A percentile compares a stretch with the other conserved stretches of the same genome.
Evolutionary conservation across 2,888 invertebrate genomes (phyloP).

Genomic region (Electrophaes corylata): DNA sequence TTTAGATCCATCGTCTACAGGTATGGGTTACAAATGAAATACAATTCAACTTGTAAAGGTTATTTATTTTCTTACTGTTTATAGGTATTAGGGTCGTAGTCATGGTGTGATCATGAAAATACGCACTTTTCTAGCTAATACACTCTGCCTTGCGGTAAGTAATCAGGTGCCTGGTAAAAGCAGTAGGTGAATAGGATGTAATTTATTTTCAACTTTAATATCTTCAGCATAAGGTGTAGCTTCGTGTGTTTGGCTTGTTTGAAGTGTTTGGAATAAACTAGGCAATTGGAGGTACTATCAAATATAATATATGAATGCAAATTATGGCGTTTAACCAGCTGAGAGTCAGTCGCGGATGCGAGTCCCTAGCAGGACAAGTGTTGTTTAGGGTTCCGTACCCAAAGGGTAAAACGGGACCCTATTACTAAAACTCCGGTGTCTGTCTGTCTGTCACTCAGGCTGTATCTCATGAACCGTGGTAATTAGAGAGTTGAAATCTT

Average conservation of each 20-base stretch:
- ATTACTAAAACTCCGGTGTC: too few species aligned
- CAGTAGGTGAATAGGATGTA: slow-evolving; percentile 5
- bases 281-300: neutral
- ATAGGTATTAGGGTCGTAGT: slow-evolving; percentile 69
- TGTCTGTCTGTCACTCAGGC: too few species aligned
- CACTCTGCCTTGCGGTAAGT: slow-evolving; percentile 27
- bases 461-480: too few species aligned
- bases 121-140: slow-evolving; percentile 51
- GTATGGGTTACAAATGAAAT: slow-evolving; percentile 61
- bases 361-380: neutral
- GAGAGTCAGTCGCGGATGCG: neutral
- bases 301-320: slow-evolving; percentile 1
- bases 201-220: neutral
- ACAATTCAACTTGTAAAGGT: slow-evolving; percentile 43
- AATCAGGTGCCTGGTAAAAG: slow-evolving; percentile 3
- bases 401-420: too few species aligned
- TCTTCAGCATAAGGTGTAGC: neutral
- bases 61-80: slow-evolving; percentile 74
- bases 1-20: slow-evolving; percentile 54
- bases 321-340: neutral
- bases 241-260: neutral
- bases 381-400: neutral
- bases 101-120: slow-evolving; percentile 63
- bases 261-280: neutral
- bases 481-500: too few species aligned